A percentile compares a stretch with the other conserved stretches of the same genome.
phyloP scores from a whole-genome alignment of 2,888 invertebrate species.

The Megaustenia siamemsis region DNA sequence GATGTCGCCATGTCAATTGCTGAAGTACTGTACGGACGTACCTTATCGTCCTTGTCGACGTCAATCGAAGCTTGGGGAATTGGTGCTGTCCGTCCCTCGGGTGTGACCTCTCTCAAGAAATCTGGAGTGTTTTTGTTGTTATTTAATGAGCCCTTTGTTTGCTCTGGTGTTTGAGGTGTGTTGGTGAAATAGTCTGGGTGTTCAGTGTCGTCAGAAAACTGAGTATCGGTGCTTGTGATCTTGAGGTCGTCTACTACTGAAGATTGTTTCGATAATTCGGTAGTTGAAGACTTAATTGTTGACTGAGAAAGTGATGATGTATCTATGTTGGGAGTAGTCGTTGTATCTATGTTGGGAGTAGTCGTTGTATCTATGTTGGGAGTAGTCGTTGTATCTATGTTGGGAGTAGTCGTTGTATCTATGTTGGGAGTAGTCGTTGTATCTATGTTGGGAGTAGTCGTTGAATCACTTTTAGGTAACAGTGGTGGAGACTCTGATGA shows the following conservation, averaged over 20 bases:
- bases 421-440: neutral
- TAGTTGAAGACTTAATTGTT: neutral
- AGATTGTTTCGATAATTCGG: neutral
- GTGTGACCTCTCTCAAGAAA: neutral
- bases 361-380: neutral
- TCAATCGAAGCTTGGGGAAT: neutral
- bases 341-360: neutral
- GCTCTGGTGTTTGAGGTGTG: neutral
- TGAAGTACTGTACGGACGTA: neutral
- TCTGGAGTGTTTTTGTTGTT: neutral
- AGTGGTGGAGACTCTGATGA: neutral
- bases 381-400: neutral
- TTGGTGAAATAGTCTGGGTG: neutral
- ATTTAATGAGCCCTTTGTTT: neutral
- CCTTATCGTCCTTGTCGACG: neutral
- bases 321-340: neutral
- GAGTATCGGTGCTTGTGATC: neutral
- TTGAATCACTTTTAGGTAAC: neutral
- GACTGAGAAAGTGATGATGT: neutral
- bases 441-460: neutral
- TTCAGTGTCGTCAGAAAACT: neutral
- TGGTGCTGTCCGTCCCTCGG: neutral
- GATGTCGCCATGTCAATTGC: constrained; percentile 7
- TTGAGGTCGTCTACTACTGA: neutral
- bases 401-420: neutral